Evolutionary conservation across 2,797 vertebrate species (phyloP).

Genomic region (Falco berigora): DNA sequence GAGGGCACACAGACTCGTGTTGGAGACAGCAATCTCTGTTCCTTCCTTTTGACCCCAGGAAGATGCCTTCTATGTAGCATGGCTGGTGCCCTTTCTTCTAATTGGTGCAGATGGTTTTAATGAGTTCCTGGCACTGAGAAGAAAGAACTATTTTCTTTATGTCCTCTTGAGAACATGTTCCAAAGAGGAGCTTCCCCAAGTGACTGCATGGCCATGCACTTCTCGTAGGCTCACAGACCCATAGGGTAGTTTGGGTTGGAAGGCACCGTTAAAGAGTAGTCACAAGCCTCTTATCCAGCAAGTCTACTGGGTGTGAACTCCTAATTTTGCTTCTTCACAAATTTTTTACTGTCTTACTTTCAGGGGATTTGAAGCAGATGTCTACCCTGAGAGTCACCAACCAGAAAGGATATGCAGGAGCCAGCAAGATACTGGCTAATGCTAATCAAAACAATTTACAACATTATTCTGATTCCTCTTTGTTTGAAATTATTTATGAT

Average conservation of each 20-base stretch:
- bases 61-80: accelerated
- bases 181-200: background rate
- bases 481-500: background rate
- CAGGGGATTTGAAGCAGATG: background rate
- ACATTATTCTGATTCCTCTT: background rate
- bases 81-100: background rate
- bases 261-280: background rate
- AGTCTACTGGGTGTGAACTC: background rate
- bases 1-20: background rate
- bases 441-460: background rate
- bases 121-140: background rate
- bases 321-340: background rate
- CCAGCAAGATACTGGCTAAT: background rate
- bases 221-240: background rate
- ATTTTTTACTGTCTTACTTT: background rate
- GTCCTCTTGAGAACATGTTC: background rate
- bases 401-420: background rate
- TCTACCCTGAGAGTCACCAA: background rate
- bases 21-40: background rate
- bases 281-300: background rate
- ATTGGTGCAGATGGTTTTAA: background rate
- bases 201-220: background rate
- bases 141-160: background rate
- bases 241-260: background rate
- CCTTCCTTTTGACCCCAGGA: background rate